These are phyloP conservation scores for Nilaparvata lugens DNA, from an alignment of 1,140 invertebrate species.

Conservation along the genomic window DNA sequence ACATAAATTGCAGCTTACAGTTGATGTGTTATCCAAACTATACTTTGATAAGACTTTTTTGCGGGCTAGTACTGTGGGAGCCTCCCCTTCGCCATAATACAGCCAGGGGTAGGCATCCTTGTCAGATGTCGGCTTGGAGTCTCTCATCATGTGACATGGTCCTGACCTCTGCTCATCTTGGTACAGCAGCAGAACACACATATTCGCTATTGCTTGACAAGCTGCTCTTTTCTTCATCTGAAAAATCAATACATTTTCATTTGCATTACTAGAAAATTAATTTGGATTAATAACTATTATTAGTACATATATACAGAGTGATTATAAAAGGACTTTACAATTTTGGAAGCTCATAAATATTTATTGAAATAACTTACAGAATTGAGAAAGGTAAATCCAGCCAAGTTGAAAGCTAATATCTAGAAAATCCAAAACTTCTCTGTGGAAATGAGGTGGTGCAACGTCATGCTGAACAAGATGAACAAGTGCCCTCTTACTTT, in stretches of 20 bases:
- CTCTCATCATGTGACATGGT: constrained; percentile 41
- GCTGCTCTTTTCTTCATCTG: constrained; percentile 42
- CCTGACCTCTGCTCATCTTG: constrained; percentile 36
- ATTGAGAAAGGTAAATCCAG: neutral
- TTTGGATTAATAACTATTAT: neutral
- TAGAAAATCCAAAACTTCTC: too few relatives aligned
- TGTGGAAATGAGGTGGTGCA: too few relatives aligned
- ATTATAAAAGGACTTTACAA: too few relatives aligned
- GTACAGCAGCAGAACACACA: constrained; percentile 53
- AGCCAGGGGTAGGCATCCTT: constrained; percentile 39
- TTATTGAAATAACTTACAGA: too few relatives aligned
- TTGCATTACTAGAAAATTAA: neutral
- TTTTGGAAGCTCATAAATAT: too few relatives aligned
- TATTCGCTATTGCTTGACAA: constrained; percentile 59
- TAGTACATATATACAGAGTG: too few relatives aligned
- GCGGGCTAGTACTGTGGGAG: constrained; percentile 38
- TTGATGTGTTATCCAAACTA: constrained; percentile 38
- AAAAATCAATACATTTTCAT: constrained; percentile 27
- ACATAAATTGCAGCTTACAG: constrained; percentile 26
- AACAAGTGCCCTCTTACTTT: too few relatives aligned
- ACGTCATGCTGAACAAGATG: too few relatives aligned
- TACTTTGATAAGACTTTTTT: constrained; percentile 42
- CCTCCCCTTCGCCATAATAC: constrained; percentile 44
- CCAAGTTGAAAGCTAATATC: neutral
- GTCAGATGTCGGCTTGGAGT: constrained; percentile 32